These are phyloP conservation scores for Smutsia temminckii DNA, from an alignment of 2,797 vertebrate species.

Conservation along the genomic window DNA sequence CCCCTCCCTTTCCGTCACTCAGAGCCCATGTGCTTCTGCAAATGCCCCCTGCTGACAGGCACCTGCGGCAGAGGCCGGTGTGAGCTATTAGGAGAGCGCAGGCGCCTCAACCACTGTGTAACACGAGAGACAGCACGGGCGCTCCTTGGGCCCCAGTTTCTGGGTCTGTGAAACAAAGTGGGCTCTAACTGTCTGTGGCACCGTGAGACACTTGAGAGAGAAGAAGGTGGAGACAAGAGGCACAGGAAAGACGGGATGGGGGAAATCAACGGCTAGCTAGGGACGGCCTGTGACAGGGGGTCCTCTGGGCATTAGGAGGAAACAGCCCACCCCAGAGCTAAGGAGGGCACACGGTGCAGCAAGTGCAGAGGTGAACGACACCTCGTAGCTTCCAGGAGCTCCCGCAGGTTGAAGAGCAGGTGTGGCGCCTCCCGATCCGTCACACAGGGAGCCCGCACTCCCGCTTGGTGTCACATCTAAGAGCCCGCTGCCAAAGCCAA, in stretches of 20 bases:
- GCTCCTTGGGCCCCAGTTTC: neutral
- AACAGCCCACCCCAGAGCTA: neutral
- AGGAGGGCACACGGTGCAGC: rapidly evolving
- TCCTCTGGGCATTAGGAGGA: rapidly evolving
- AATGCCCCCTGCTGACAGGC: neutral
- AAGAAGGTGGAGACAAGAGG: neutral
- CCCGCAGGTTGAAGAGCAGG: neutral
- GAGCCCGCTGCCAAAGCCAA: neutral
- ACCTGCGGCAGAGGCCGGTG: neutral
- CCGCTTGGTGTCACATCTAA: neutral
- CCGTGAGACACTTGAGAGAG: neutral
- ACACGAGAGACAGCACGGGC: neutral
- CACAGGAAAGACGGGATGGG: neutral
- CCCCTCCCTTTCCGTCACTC: neutral
- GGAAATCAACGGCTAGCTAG: neutral
- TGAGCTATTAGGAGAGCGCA: neutral
- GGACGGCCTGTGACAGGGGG: neutral
- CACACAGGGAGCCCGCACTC: too few relatives aligned
- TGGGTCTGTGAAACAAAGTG: neutral
- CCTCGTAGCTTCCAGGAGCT: neutral
- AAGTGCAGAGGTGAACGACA: neutral
- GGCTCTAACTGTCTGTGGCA: neutral
- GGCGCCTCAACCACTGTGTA: neutral
- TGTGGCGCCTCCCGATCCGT: neutral
- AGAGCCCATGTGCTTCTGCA: neutral